Base-by-base conservation (phyloP, 2,113 vertebrate genomes). In the Cryptoleucopteryx plumbea region DNA sequence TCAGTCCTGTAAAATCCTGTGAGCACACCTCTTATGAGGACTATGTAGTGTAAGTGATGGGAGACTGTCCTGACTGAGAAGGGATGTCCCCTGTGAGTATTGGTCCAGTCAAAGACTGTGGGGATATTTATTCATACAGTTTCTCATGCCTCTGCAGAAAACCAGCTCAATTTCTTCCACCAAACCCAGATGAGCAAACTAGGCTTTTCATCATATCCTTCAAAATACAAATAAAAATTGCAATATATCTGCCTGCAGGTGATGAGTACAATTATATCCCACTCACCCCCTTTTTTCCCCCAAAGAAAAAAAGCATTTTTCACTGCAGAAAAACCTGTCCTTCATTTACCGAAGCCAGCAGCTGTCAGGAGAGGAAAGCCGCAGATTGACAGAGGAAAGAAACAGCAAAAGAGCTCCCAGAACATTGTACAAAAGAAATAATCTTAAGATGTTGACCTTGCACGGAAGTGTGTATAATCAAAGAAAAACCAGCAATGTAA, bases 151-250 rank as follows among this genome's bases (percentile, higher is more conserved):
- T 40, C 34, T 66, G 58, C 74, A 94, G 50, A 40, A 83, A 90
- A 58, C 2, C 27, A 29, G 32, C 67, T 88, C 67, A 19, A 36
- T 88, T 85, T 77, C 45, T 82, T 70, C 53, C 25, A 25, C 20
- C 81, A 74, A 80, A 68, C 16, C 55, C 72, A 47, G 59, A 86
- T 31, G 17, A 72, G 38, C 13, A 68, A 85, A 77, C 61, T 32
- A 72, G 66, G 43, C 66, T 47, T 94, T 86, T 81, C 67, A 83
- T 56, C 16, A 6, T 86, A 58, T 22, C 65, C 63, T 94, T 93
- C 58, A 88, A 88, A 94, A 83, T 74, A 63, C 48, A 87, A 80
- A 91, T 29, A 91, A 77, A 93, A 93, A 73, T 50, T 45, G 78
- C 62, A 68, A 61, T 66, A 3, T 82, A 80, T 80, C 85, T 88